A percentile compares a stretch with the other conserved stretches of the same genome.
Evolutionary conservation across 2,113 vertebrate species (phyloP).

Genomic region (Numida meleagris): DNA sequence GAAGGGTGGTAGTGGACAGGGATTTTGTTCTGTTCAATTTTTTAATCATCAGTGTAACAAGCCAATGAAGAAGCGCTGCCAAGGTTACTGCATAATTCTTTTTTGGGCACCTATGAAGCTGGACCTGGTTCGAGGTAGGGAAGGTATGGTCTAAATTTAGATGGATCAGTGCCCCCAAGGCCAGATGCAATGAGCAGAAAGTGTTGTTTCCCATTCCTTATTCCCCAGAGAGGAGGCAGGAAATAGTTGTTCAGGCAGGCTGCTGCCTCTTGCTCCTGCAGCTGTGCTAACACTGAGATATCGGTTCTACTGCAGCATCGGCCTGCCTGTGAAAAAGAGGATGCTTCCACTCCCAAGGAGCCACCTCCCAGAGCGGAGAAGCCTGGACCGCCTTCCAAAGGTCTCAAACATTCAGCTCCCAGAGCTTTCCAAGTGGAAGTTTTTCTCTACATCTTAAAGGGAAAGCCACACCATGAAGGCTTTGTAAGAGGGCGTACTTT

Average conservation of each 20-base stretch:
- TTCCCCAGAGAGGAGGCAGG: neutral
- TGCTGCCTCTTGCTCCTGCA: neutral
- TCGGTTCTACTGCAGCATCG: fast-evolving
- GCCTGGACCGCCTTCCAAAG: neutral
- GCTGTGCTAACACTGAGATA: neutral
- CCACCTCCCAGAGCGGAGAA: neutral
- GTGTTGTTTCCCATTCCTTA: neutral
- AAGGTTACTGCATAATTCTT: neutral
- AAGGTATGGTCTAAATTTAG: neutral
- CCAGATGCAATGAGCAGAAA: neutral
- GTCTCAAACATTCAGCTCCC: neutral
- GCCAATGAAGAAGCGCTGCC: neutral
- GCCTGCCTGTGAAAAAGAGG: neutral
- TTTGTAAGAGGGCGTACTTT: neutral
- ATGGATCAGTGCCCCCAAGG: neutral
- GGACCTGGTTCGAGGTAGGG: neutral
- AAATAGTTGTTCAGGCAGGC: neutral
- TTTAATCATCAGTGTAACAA: neutral
- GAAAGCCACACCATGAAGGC: neutral
- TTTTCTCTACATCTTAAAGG: fast-evolving
- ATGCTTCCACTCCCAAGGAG: neutral
- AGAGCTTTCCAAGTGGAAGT: neutral
- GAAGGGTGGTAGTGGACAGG: neutral
- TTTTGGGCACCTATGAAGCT: neutral
- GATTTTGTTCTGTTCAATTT: neutral